phyloP scores from a whole-genome alignment of 2,888 invertebrate species.

The Mayetiola destructor region DNA sequence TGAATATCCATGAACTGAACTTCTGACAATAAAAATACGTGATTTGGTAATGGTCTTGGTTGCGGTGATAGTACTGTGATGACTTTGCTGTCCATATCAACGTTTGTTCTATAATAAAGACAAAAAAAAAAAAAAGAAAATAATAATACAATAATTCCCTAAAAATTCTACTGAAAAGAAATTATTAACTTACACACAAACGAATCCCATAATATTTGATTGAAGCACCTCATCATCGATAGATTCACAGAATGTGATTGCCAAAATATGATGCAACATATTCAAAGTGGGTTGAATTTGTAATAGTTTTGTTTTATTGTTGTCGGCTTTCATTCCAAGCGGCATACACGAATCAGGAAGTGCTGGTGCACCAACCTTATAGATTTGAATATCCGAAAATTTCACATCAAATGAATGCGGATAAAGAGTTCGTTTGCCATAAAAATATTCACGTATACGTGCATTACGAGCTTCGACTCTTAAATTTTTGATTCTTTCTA shows the following conservation, averaged over 20 bases:
- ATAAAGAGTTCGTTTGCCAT: conserved; percentile 70
- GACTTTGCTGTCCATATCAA: conserved; percentile 74
- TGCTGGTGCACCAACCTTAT: conserved; percentile 85
- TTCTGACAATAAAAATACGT: conserved; percentile 73
- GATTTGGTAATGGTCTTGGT: conserved; percentile 81
- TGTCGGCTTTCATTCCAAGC: conserved; percentile 83
- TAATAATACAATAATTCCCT: conserved; percentile 1
- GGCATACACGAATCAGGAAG: conserved; percentile 94
- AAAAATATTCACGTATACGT: conserved; percentile 86
- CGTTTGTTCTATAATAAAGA: conserved; percentile 55
- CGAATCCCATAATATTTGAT: conserved; percentile 78
- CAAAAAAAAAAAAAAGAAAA: conserved; percentile 21
- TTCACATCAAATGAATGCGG: conserved; percentile 92
- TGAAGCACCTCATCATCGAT: conserved; percentile 73
- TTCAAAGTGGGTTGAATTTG: conserved; percentile 58
- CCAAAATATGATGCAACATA: conserved; percentile 75
- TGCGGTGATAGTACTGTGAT: conserved; percentile 87
- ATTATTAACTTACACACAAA: conserved; percentile 65
- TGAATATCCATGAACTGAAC: conserved; percentile 91
- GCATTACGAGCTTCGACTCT: conserved; percentile 64
- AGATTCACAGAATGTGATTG: conserved; percentile 72
- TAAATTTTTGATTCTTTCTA: conserved; percentile 60
- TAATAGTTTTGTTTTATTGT: conserved; percentile 81
- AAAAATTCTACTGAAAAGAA: neutral
- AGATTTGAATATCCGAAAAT: conserved; percentile 76